These are phyloP conservation scores for Melospiza melodia DNA, from an alignment of 2,113 vertebrate genomes.

Conservation along the genomic window DNA sequence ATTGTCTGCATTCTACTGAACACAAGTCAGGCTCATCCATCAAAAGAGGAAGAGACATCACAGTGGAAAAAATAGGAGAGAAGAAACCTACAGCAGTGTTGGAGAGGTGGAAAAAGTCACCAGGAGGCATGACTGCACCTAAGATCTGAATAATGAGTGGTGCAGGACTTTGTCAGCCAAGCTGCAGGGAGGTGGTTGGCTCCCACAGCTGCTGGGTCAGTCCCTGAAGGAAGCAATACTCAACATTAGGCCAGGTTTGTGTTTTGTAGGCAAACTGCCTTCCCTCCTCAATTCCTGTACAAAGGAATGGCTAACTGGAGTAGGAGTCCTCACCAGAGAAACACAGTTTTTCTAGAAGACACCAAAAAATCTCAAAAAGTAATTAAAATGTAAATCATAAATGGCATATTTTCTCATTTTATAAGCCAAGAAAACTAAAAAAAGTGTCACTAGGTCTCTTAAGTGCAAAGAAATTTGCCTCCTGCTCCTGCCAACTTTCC, in stretches of 20 bases:
- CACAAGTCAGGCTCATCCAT: neutral
- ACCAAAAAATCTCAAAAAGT: accelerated
- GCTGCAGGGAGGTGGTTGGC: accelerated
- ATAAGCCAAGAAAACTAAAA: neutral
- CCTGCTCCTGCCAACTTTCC: neutral
- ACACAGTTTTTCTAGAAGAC: neutral
- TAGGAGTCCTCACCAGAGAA: neutral
- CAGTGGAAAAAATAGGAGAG: neutral
- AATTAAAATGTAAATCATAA: neutral
- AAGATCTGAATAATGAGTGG: neutral
- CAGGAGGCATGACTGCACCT: neutral
- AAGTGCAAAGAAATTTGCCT: neutral
- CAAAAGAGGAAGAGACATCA: neutral
- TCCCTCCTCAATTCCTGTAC: neutral
- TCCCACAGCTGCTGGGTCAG: neutral
- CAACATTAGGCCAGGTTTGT: accelerated
- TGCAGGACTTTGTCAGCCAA: neutral
- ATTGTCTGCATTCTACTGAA: neutral
- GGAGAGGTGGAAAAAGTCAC: neutral
- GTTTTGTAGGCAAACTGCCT: neutral
- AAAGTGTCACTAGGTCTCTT: neutral
- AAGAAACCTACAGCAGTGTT: neutral
- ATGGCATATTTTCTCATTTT: neutral
- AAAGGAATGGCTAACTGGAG: neutral
- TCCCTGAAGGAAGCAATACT: neutral